Conservation (phyloP, 53 echinoderm and acorn worm species). For the Paracentrotus lividus region DNA sequence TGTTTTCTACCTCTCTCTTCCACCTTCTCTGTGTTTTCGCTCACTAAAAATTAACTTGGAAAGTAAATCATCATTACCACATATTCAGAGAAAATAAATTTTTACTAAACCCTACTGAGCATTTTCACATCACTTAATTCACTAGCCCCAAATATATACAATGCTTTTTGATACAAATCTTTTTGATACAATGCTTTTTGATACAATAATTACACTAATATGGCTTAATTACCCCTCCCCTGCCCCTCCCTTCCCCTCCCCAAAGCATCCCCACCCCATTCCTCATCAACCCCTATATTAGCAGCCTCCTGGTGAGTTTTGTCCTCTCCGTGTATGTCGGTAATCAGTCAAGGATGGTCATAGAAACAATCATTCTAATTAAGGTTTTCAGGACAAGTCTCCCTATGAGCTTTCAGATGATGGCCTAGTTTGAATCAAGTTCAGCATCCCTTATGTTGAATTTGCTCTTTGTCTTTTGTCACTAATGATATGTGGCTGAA, state of each 20-base stretch:
- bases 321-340: background rate
- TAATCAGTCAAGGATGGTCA: background rate
- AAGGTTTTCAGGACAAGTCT: conserved; percentile 15
- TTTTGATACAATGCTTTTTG: background rate
- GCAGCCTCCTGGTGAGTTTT: conserved; percentile 9
- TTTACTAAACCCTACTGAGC: no score
- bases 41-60: no score
- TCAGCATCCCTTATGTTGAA: background rate
- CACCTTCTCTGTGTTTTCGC: background rate
- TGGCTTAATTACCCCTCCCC: background rate
- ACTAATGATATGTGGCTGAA: no score
- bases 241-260: background rate
- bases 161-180: background rate
- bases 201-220: background rate
- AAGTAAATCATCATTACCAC: no score
- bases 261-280: background rate
- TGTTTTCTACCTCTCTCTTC: background rate
- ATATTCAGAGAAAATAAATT: no score
- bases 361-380: conserved; percentile 37
- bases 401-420: background rate
- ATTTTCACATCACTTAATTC: background rate
- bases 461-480: no score
- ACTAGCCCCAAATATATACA: background rate
- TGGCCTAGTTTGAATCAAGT: conserved; percentile 23
- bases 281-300: background rate